Percentiles rank a stretch among this genome's conserved stretches.
phyloP scores from a whole-genome alignment of 2,888 invertebrate species.

The Oxyteleia sp. region DNA sequence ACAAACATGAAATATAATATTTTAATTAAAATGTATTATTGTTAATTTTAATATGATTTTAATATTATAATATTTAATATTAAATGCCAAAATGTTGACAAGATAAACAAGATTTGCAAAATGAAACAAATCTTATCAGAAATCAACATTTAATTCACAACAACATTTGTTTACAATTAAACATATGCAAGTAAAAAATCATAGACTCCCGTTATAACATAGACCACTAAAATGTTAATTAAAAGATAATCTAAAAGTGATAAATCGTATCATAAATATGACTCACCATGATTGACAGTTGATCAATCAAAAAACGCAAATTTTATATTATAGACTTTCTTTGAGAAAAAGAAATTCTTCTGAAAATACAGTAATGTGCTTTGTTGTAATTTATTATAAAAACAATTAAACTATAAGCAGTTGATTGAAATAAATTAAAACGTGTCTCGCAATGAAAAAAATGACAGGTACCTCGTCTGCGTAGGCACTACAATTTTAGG shows the following conservation, averaged over 20 bases:
- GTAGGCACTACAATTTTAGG: conserved; percentile 22
- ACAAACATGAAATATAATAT: no score
- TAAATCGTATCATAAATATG: background rate
- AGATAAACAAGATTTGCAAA: no score
- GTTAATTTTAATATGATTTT: no score
- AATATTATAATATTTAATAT: no score
- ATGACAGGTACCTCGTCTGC: conserved; percentile 1
- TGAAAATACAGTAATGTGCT: background rate
- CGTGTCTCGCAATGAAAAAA: conserved; percentile 6
- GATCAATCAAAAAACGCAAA: background rate
- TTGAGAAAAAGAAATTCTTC: background rate
- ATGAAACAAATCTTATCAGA: no score
- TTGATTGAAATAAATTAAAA: background rate
- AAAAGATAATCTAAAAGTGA: background rate
- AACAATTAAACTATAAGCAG: background rate
- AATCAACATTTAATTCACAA: no score
- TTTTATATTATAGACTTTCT: background rate
- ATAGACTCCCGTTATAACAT: background rate
- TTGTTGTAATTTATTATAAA: background rate
- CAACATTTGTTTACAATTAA: no score
- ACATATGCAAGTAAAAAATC: no score
- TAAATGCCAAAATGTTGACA: no score
- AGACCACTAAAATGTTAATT: background rate
- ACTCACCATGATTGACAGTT: conserved; percentile 33
- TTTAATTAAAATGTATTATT: no score